Evolutionary conservation across 2,797 vertebrate species (phyloP), one percentile per base, ranked within the genome.

Genomic region (Ceyx erithaca): DNA sequence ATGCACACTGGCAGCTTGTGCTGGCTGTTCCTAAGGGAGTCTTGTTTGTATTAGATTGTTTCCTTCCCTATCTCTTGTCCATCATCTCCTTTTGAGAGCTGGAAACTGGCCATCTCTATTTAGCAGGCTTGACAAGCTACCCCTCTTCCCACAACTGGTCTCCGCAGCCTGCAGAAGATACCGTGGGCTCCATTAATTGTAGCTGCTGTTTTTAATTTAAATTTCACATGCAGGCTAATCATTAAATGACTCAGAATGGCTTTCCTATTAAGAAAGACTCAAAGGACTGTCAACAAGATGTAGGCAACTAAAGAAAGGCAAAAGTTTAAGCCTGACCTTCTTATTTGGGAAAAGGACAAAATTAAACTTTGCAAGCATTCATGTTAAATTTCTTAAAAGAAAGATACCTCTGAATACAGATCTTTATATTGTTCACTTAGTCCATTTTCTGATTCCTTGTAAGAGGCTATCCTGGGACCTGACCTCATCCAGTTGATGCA

Each of bases 191-290:
- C 83, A 55, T 73, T 92, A 92, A 93, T 61, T 90, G 87, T 51
- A 71, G 79, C 69, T 90, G 72, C 87, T 94, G 83, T n/a, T 90
- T 92, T 91, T 76, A 94, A 96, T 91, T 95, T 95, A 63, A 92
- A 89, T 87, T 90, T 93, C 79, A 90, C 76, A 82, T 63, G 73
- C 63, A 80, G 79, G 33, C 83, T 90, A 92, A 93, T 91, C 67
- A 77, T 93, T 89, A 85, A 85, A 73, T 87, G 59, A 41, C 46
- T 86, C 45, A 51, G 55, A 86, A 90, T 54, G 58, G 57, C 62
- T 94, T 76, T 92, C 51, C 71, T 63, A 43, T 80, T 64, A 76
- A 69, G 68, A 80, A 85, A 67, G 78, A 48, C 64, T 86, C 40
- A 63, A 85, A 91, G 70, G 62, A 71, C 59, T 33, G 7, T 71